Evolutionary conservation across 2,113 vertebrate genomes (phyloP).

Genomic region (Notarius lentiginosus): DNA sequence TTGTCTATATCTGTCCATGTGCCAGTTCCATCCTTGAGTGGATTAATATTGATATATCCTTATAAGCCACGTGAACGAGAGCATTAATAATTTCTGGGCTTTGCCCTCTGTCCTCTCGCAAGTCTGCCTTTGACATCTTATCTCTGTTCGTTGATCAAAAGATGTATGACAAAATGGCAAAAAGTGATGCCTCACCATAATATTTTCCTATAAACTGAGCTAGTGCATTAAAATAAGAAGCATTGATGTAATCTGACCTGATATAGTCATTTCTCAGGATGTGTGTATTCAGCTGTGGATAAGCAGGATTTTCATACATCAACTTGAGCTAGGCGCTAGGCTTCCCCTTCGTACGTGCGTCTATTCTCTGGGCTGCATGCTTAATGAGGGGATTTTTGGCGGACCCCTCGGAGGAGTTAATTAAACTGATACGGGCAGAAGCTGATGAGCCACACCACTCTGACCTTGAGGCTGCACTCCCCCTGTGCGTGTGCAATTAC

Average conservation of each 20-base stretch:
- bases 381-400: conserved; percentile 74
- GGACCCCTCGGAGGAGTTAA: conserved; percentile 78
- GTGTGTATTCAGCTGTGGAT: conserved; percentile 30
- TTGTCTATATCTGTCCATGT: conserved; percentile 27
- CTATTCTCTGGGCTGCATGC: conserved; percentile 69
- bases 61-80: conserved; percentile 6
- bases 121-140: conserved; percentile 43
- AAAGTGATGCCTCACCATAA: conserved; percentile 51
- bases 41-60: conserved; percentile 39
- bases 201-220: conserved; percentile 48
- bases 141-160: conserved; percentile 52
- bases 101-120: conserved; percentile 8
- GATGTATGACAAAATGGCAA: conserved; percentile 47
- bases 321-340: conserved; percentile 26
- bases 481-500: conserved; percentile 71
- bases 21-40: conserved; percentile 34
- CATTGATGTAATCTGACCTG: conserved; percentile 46
- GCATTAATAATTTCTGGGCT: conserved; percentile 30
- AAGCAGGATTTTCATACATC: conserved; percentile 16
- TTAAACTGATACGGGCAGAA: conserved; percentile 79
- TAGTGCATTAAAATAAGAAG: conserved; percentile 40
- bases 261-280: conserved; percentile 44
- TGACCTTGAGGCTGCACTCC: conserved; percentile 72
- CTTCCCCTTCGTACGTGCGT: conserved; percentile 62
- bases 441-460: conserved; percentile 76